These are phyloP conservation scores for Cecidostiba fungosa DNA, from an alignment of 2,888 invertebrate genomes.

Conservation along the genomic window DNA sequence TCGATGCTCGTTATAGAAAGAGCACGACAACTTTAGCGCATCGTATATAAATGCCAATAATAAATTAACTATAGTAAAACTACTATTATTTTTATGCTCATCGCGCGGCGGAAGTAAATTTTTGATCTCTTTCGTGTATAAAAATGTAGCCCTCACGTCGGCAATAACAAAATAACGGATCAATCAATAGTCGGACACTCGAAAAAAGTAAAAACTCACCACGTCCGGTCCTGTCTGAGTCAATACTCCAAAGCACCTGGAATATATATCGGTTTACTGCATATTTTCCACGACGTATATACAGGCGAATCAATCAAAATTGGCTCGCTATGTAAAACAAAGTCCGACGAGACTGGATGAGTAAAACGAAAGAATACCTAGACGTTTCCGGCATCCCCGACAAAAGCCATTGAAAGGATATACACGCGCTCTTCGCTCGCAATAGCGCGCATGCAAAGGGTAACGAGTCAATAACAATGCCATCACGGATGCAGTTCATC, in stretches of 20 bases:
- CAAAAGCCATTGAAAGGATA: background rate
- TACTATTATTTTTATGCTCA: background rate
- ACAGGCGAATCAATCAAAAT: background rate
- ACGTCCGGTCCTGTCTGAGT: background rate
- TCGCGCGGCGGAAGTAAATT: too few relatives aligned
- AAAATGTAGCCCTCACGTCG: background rate
- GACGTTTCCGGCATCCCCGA: background rate
- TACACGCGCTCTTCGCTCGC: background rate
- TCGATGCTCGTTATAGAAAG: too few relatives aligned
- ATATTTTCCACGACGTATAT: background rate
- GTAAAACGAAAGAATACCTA: background rate
- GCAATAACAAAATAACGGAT: background rate
- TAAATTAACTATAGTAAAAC: too few relatives aligned
- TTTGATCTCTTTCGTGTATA: too few relatives aligned
- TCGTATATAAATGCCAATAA: too few relatives aligned
- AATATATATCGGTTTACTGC: background rate
- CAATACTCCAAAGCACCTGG: background rate
- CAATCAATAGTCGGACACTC: background rate
- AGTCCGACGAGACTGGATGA: background rate
- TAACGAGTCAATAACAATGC: constrained; percentile 45
- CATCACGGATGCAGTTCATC: background rate
- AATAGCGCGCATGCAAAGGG: background rate
- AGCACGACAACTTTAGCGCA: too few relatives aligned
- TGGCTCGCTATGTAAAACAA: background rate
- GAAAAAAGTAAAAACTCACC: background rate